A percentile compares a stretch with the other conserved stretches of the same genome.
phyloP scores from a whole-genome alignment of 2,888 invertebrate species.

The Chymomyza fuscimana region DNA sequence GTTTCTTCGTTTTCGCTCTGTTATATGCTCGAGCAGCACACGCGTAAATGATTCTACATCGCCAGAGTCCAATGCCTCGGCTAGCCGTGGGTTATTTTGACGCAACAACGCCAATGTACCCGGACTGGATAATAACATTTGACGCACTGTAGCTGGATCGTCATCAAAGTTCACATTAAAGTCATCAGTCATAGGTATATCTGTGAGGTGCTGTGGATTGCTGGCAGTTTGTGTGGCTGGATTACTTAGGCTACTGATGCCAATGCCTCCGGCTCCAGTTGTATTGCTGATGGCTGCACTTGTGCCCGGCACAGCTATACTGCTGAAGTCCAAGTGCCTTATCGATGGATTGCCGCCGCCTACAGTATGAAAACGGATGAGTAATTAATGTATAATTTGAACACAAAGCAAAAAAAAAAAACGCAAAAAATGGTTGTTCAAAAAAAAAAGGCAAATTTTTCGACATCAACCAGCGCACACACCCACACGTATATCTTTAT shows the following conservation, averaged over 20 bases:
- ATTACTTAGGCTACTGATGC: constrained; percentile 12
- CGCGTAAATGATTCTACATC: constrained; percentile 89
- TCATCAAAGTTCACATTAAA: constrained; percentile 83
- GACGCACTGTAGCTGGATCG: constrained; percentile 90
- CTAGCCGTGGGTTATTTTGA: constrained; percentile 95
- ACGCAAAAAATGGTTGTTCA: background rate
- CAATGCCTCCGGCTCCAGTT: background rate
- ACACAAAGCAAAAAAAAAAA: constrained; percentile 11
- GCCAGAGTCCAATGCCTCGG: constrained; percentile 93
- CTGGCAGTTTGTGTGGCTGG: constrained; percentile 5
- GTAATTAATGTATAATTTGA: background rate
- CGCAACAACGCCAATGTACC: constrained; percentile 93
- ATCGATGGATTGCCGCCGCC: constrained; percentile 45
- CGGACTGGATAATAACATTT: constrained; percentile 93
- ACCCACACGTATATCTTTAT: too few species aligned
- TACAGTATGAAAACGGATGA: background rate
- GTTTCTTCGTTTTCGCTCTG: constrained; percentile 90
- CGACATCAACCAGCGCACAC: too few species aligned
- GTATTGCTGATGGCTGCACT: constrained; percentile 25
- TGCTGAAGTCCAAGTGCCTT: constrained; percentile 88
- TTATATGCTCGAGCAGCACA: constrained; percentile 90
- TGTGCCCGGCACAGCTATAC: constrained; percentile 87
- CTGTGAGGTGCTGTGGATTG: constrained; percentile 35
- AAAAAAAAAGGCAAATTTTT: background rate
- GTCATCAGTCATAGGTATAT: constrained; percentile 72